A percentile compares a stretch with the other conserved stretches of the same genome.
Conservation (phyloP, 2,888 invertebrate genomes). For the Drosophila lacicola region DNA sequence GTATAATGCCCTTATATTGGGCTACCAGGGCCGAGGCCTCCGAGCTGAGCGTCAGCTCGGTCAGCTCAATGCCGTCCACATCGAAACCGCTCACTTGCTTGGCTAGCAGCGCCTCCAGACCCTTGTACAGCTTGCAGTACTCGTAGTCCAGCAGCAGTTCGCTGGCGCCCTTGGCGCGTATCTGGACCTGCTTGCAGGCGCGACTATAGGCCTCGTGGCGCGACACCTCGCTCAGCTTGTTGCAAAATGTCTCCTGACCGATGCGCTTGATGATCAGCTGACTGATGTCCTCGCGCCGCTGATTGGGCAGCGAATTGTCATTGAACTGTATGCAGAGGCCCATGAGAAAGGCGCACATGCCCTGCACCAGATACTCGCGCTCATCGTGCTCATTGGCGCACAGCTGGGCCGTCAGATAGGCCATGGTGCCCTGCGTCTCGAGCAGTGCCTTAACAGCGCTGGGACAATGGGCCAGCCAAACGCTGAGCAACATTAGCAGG, state of each 20-base stretch:
- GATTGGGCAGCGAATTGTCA: slow-evolving; percentile 91
- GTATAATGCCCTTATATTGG: slow-evolving; percentile 95
- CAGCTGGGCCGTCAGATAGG: slow-evolving; percentile 93
- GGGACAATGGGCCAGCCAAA: slow-evolving; percentile 94
- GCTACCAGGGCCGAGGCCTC: slow-evolving; percentile 84
- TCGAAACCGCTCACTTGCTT: slow-evolving; percentile 86
- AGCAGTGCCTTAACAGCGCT: slow-evolving; percentile 93
- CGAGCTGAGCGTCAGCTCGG: slow-evolving; percentile 85
- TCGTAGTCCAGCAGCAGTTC: slow-evolving; percentile 97
- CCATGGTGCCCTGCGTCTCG: slow-evolving; percentile 91
- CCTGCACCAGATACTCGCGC: slow-evolving; percentile 94
- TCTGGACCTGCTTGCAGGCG: slow-evolving; percentile 97
- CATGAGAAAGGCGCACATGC: slow-evolving; percentile 95
- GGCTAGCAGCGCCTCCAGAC: slow-evolving; percentile 88
- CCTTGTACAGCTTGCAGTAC: slow-evolving; percentile 96
- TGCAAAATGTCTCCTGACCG: slow-evolving; percentile 94
- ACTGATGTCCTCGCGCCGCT: slow-evolving; percentile 91
- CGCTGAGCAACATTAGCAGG: slow-evolving; percentile 94
- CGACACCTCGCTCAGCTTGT: slow-evolving; percentile 93
- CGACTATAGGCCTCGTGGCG: slow-evolving; percentile 96
- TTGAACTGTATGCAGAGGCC: slow-evolving; percentile 96
- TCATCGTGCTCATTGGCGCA: slow-evolving; percentile 95
- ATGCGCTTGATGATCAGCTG: slow-evolving; percentile 93
- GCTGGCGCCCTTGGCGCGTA: slow-evolving; percentile 89
- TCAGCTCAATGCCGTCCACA: slow-evolving; percentile 86